Evolutionary conservation across 1,140 invertebrate species (phyloP).

Genomic region (Drosophila pachea): DNA sequence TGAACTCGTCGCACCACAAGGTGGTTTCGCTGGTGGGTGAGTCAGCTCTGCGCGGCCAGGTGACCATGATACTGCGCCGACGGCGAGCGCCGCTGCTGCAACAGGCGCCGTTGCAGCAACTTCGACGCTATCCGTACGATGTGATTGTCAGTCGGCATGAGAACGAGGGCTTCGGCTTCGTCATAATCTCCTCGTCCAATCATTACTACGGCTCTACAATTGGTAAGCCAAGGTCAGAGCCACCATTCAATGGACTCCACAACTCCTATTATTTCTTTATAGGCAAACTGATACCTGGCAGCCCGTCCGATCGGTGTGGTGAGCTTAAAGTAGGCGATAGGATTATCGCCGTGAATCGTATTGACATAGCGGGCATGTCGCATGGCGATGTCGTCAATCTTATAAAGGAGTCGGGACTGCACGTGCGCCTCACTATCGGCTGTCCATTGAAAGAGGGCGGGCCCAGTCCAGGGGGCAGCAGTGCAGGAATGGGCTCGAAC

Average conservation of each 20-base stretch:
- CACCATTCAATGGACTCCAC: background rate
- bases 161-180: conserved; percentile 98
- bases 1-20: conserved; percentile 92
- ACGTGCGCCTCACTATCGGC: conserved; percentile 93
- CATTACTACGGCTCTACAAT: conserved; percentile 89
- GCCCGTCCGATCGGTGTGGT: conserved; percentile 95
- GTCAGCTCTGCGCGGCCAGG: conserved; percentile 86
- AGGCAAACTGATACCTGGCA: conserved; percentile 96
- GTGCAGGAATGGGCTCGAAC: conserved; percentile 52
- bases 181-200: conserved; percentile 98
- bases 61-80: conserved; percentile 85
- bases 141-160: conserved; percentile 93
- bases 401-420: conserved; percentile 95
- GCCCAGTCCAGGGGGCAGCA: conserved; percentile 61
- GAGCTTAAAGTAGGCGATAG: conserved; percentile 95
- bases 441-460: conserved; percentile 82
- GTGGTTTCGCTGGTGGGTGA: conserved; percentile 94
- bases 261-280: conserved; percentile 17
- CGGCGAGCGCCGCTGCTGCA: conserved; percentile 78
- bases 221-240: conserved; percentile 81
- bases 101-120: conserved; percentile 41
- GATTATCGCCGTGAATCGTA: conserved; percentile 96
- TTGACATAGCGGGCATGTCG: conserved; percentile 93
- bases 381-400: conserved; percentile 98
- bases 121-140: conserved; percentile 86